Percentiles rank a stretch among this genome's conserved stretches.
phyloP scores from a whole-genome alignment of 2,113 vertebrate genomes.

The Sylvia atricapilla region DNA sequence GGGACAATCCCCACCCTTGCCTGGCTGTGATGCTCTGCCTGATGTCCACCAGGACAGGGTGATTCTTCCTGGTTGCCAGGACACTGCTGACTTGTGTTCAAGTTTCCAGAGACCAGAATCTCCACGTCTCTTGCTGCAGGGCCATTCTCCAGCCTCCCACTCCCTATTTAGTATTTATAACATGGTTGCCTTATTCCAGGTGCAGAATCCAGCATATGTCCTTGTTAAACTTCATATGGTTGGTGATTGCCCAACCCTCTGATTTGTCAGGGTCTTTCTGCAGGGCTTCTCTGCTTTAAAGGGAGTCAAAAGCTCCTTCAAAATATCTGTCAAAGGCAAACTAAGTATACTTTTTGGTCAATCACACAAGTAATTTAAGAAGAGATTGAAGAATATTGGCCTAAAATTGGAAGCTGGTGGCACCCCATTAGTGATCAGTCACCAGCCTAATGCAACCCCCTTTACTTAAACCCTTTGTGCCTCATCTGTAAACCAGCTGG shows the following conservation, averaged over 20 bases:
- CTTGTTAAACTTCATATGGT: background rate
- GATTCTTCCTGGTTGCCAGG: background rate
- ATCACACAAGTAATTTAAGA: background rate
- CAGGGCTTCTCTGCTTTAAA: background rate
- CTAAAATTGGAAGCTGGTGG: background rate
- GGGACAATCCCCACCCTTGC: background rate
- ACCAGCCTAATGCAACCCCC: background rate
- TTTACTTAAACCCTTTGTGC: background rate
- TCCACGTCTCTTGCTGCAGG: background rate
- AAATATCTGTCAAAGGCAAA: background rate
- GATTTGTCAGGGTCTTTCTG: background rate
- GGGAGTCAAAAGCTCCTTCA: background rate
- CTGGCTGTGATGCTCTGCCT: rapidly evolving
- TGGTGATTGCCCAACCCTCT: background rate
- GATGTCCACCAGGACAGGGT: rapidly evolving
- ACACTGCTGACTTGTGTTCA: background rate
- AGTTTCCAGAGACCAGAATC: rapidly evolving
- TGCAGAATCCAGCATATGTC: background rate
- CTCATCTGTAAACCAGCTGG: rapidly evolving
- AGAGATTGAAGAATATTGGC: background rate
- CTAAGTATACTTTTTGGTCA: background rate
- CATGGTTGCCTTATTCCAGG: background rate
- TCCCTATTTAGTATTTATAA: background rate
- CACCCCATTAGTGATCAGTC: background rate
- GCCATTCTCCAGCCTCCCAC: background rate